Conservation (phyloP, 1,140 invertebrate genomes). For the Diorhabda carinulata region DNA sequence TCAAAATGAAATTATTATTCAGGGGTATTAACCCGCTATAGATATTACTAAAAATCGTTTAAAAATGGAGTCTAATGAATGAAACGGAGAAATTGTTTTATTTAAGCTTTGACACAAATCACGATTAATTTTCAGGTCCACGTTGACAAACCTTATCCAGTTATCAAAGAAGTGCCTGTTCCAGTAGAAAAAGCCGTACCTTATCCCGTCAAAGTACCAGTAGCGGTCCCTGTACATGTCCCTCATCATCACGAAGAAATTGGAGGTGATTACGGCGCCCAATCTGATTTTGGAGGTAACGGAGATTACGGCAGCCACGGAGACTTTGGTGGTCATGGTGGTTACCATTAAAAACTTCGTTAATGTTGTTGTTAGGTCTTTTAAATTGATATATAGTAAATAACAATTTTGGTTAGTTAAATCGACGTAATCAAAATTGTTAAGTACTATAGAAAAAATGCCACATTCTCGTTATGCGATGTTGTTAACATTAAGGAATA, state of each 20-base stretch:
- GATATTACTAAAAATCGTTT: no score
- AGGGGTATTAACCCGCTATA: no score
- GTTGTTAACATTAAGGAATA: slow-evolving; percentile 20
- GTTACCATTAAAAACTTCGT: slow-evolving; percentile 20
- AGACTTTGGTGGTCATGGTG: slow-evolving; percentile 17
- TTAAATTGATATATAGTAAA: slow-evolving; percentile 33
- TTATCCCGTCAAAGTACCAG: slow-evolving; percentile 62
- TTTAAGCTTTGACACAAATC: no score
- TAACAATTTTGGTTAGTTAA: slow-evolving; percentile 7
- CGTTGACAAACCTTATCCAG: slow-evolving; percentile 73
- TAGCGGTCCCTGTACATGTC: slow-evolving; percentile 51
- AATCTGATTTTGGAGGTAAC: slow-evolving; percentile 13
- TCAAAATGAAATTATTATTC: no score
- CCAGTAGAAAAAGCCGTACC: slow-evolving; percentile 73
- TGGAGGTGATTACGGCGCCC: slow-evolving; percentile 22
- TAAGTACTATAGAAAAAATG: not conserved
- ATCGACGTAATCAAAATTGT: not conserved
- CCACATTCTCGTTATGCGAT: slow-evolving; percentile 24
- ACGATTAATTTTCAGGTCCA: slow-evolving; percentile 46
- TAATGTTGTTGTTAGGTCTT: slow-evolving; percentile 19
- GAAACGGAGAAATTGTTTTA: no score
- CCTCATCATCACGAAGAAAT: slow-evolving; percentile 43
- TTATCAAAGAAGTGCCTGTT: slow-evolving; percentile 67
- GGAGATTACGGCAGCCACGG: slow-evolving; percentile 20
- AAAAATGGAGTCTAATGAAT: no score